Evolutionary conservation across 2,888 invertebrate genomes (phyloP), one percentile per base, ranked within the genome.

Genomic region (Gisinianus flammeolus): DNA sequence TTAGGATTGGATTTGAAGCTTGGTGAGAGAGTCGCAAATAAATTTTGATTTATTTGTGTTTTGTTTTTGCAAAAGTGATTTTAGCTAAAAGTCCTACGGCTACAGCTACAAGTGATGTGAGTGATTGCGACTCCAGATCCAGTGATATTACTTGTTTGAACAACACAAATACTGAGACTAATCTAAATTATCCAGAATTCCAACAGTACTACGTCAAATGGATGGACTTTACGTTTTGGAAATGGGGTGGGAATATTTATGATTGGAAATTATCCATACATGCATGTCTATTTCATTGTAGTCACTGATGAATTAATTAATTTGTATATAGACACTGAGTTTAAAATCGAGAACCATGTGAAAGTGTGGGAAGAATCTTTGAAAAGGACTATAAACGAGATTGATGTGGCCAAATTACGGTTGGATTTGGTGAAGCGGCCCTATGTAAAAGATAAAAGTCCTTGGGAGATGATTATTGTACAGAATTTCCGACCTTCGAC

Each of bases 341-440:
- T 82, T 64, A 58, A 69, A 2, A 81, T 82, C n/a, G 76, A 79
- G 12, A 79, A 82, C 24, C 82, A 82, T 70, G 79, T 82, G 8
- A 72, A 52, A 0, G 76, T 79, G 26, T 79, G 77, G 58, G 75
- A 77, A 33, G 71, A 76, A 22, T 79, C 80, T 2, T 35, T 24
- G 10, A 26, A 5, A 3, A 71, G 64, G 33, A 58, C 66, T 52
- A 52, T 82, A 31, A 54, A 44, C 28, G 82, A 82, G 56, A 58
- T 33, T 30, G 82, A 82, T 56, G 58, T 82, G 3, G 71, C 66
- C 30, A 31, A 75, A 26, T 52, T 81, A 8, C 26, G 81, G 24
- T 64, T 78, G n/a, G 75, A 80, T 10, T 54, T 81, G 22, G 76
- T 81, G 4, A 58, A 56, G 31, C 79, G 78, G 33, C 79, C 80